Base-by-base conservation (phyloP, 1,140 invertebrate genomes). In the Pinna nobilis region DNA sequence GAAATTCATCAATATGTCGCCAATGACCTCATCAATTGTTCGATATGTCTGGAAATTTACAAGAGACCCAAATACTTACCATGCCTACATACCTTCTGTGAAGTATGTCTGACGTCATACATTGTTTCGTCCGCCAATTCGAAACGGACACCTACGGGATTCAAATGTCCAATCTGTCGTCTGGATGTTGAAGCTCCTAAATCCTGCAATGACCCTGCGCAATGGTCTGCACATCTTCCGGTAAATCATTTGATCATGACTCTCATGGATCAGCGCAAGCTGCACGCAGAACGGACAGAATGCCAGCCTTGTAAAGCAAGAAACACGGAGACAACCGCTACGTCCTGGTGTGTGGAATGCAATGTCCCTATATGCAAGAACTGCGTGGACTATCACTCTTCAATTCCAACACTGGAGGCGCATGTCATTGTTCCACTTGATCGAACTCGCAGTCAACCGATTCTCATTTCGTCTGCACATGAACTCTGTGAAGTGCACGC, bases 71-170 rank as follows among this genome's bases (percentile, higher is more conserved):
- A 95, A 76, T 93, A 97, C 60, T 91, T 98, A 73, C 93, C 94
- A 76, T 98, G 96, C 88, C 92, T 98, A 80, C 96, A 97, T 91
- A 94, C 95, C 3, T 97, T 96, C 90, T 97, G 96, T 89, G 94
- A 96, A 90, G 90, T 92, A 57, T 98, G 96, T 84, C 53, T 87
- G 32, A 49, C 70, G 33, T 59, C 66, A 9, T 80, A 84, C 63
- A 74, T 79, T 39, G 41, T 65, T 64, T 23, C 55, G n/a, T 53
- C 35, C 3, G 23, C 55, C 9, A 25, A 13, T 51, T 66, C 30
- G 33, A 61, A 37, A 20, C 13, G 37, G 2, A 50, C 47, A 0
- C 32, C 28, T n/a, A 47, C 30, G 0, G 49, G 47, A 23, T 59
- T 59, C 23, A 4, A 15, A 5, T 59, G 55, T 20, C 55, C 55